Conservation (phyloP, 2,113 vertebrate genomes). For the Elanus axillaris region DNA sequence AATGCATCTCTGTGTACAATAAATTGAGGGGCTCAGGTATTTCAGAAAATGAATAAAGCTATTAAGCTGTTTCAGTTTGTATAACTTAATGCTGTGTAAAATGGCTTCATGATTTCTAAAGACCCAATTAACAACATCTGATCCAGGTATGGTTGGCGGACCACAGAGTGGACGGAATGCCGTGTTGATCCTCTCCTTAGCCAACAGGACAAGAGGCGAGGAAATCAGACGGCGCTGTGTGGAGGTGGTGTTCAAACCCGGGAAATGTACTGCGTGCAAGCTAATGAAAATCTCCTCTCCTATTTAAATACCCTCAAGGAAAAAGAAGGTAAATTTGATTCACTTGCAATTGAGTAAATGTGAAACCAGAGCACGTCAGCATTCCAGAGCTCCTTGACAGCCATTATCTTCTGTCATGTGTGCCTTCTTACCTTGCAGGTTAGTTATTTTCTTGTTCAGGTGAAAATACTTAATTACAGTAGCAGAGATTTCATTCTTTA, state of each 20-base stretch:
- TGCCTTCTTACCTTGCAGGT: neutral
- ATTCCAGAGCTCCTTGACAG: neutral
- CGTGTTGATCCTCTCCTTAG: slow-evolving; percentile 88
- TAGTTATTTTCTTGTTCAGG: neutral
- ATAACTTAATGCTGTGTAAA: neutral
- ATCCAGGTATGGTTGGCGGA: slow-evolving; percentile 86
- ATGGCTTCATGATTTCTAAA: neutral
- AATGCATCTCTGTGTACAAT: neutral
- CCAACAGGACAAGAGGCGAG: slow-evolving; percentile 90
- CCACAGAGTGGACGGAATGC: slow-evolving; percentile 93
- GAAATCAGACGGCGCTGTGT: slow-evolving; percentile 89
- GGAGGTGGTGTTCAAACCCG: slow-evolving; percentile 91
- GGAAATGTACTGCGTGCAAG: slow-evolving; percentile 88
- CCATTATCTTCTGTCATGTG: neutral
- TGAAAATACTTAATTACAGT: neutral
- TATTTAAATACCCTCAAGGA: slow-evolving; percentile 78
- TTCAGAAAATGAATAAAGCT: neutral
- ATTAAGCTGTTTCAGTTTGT: neutral
- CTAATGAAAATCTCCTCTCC: slow-evolving; percentile 82
- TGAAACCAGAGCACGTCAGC: neutral
- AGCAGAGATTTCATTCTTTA: neutral
- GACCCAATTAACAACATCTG: neutral
- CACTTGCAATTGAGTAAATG: neutral
- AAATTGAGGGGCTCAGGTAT: neutral
- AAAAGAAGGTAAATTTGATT: slow-evolving; percentile 81